Conservation (phyloP, 2,797 vertebrate genomes). For the Chanos chanos region DNA sequence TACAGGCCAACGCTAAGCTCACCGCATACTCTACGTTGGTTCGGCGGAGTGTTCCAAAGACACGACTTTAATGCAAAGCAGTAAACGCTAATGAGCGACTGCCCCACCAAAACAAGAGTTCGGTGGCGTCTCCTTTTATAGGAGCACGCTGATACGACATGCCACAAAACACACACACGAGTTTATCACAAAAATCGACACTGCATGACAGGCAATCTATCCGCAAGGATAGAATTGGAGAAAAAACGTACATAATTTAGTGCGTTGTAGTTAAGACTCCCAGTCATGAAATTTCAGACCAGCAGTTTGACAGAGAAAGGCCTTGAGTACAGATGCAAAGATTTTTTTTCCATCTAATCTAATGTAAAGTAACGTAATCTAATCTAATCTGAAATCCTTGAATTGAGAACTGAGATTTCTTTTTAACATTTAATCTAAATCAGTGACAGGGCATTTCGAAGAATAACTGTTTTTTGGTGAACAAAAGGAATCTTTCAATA, state of each 20-base stretch:
- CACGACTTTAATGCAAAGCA: conserved; percentile 46
- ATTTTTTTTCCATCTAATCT: no score
- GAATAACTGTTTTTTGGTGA: no score
- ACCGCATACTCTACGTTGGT: conserved; percentile 46
- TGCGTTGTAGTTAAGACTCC: background rate
- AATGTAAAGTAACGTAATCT: no score
- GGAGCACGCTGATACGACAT: conserved; percentile 12
- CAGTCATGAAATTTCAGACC: no score
- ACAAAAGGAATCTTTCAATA: no score
- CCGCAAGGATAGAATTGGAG: background rate
- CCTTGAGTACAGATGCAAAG: no score
- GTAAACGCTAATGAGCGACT: conserved; percentile 55
- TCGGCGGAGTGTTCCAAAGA: conserved; percentile 44
- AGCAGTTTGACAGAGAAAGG: no score
- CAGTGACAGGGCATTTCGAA: no score
- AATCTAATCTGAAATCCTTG: no score
- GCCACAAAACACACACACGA: conserved; percentile 27
- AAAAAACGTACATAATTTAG: background rate
- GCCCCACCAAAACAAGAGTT: conserved; percentile 28
- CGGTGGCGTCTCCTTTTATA: conserved; percentile 27
- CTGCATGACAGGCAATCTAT: background rate
- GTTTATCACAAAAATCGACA: conserved; percentile 11
- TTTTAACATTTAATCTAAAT: no score
- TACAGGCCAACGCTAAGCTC: conserved; percentile 49
- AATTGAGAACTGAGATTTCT: no score